Evolutionary conservation across 2,113 vertebrate species (phyloP), one percentile per base, ranked within the genome.

Genomic region (Oreochromis tanganicae): DNA sequence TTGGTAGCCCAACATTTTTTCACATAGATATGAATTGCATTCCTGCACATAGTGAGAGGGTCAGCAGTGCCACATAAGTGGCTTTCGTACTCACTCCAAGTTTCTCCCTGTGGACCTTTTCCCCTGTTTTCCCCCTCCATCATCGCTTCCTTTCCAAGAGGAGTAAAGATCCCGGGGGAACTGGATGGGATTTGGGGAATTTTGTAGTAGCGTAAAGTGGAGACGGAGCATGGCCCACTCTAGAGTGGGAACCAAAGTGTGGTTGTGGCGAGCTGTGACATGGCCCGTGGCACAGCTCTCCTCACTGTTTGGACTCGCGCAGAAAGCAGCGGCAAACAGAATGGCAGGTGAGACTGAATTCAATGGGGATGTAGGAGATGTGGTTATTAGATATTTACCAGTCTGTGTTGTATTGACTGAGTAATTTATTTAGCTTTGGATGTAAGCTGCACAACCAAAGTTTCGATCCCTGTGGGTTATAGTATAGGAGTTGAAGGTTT

Each of bases 11-110:
- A 80, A 73, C 27, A 81, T 84, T 92, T 94, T 94, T 89, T 91
- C 96, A 95, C 85, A 63, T 93, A 92, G 85, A 88, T 94, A 92
- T 75, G 87, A 95, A 85, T 78, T 87, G 43, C 91, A 94, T 94
- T 94, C 91, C 91, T 88, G 84, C 86, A 82, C 85, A 90, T 75
- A 57, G 93, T 82, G 85, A 89, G 84, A 92, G 85, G 66, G 43
- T 13, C 78, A 55, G 87, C 89, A n/a, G 24, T 29, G 75, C 71
- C 71, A 50, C 83, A 87, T 82, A 9, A 82, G 84, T 89, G 88
- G 79, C 89, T 89, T 52, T 43, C 50, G 9, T 14, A 21, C 71
- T 86, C 48, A 34, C 84, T 54, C 16, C n/a, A 59, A 16, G 81
- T 85, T 50, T 55, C 21, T 17, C 41, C 17, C 52, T 41, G n/a